Evolutionary conservation across 2,888 invertebrate genomes (phyloP).

Genomic region (Onchidella celtica): DNA sequence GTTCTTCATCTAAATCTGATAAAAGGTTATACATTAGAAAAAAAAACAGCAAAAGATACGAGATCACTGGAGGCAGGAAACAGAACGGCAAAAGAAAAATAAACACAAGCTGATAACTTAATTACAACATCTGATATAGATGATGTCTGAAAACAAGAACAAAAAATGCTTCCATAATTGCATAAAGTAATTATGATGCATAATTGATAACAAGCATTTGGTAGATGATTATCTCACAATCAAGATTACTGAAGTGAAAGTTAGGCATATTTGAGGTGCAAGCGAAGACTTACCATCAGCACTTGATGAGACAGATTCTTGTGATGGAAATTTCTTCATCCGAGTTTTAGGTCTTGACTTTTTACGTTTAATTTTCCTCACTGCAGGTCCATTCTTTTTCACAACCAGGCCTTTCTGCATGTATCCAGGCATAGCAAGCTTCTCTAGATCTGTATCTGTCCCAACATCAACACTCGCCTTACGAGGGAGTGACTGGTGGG

Average conservation of each 20-base stretch:
- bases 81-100: too few relatives aligned
- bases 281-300: conserved; percentile 32
- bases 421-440: conserved; percentile 47
- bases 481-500: neutral
- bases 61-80: too few relatives aligned
- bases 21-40: neutral
- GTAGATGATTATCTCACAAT: too few relatives aligned
- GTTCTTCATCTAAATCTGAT: conserved; percentile 41
- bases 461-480: conserved; percentile 46
- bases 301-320: conserved; percentile 26
- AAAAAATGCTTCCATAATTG: too few relatives aligned
- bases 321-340: neutral
- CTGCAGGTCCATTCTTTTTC: conserved; percentile 5
- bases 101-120: too few relatives aligned
- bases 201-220: too few relatives aligned
- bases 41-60: too few relatives aligned
- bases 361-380: conserved; percentile 1
- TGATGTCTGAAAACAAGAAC: too few relatives aligned
- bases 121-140: too few relatives aligned
- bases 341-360: conserved; percentile 1
- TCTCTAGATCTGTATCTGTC: conserved; percentile 60
- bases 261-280: too few relatives aligned
- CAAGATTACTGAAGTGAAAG: too few relatives aligned
- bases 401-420: conserved; percentile 21
- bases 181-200: too few relatives aligned